These are phyloP conservation scores for Holcopasites calliopsidis DNA, from an alignment of 1,140 invertebrate genomes.

Conservation along the genomic window DNA sequence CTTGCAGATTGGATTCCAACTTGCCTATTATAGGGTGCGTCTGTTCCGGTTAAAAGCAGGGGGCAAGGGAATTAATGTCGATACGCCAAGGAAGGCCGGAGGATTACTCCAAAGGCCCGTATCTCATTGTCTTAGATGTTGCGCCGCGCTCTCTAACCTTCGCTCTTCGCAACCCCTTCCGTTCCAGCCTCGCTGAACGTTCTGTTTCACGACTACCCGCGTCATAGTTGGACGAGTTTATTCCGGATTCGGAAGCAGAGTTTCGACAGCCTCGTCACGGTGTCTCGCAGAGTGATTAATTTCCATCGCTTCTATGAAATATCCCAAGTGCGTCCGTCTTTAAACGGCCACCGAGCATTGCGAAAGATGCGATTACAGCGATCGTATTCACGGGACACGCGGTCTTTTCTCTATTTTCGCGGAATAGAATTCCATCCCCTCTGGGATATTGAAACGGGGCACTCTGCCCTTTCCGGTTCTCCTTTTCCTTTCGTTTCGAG, in stretches of 20 bases:
- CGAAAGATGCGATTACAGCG: conserved; percentile 5
- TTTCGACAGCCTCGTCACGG: not conserved
- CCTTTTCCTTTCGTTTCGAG: conserved; percentile 18
- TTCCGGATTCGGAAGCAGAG: not conserved
- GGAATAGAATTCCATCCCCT: not conserved
- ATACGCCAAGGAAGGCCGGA: conserved; percentile 76
- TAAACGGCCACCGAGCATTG: not conserved
- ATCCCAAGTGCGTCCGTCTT: too few relatives aligned
- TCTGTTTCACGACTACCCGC: not conserved
- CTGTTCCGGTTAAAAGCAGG: conserved; percentile 80
- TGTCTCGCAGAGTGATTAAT: conserved; percentile 13
- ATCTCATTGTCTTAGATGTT: conserved; percentile 71
- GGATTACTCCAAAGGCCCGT: conserved; percentile 76
- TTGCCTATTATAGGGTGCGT: conserved; percentile 81
- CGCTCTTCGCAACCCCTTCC: conserved; percentile 12
- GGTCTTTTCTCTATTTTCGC: not conserved
- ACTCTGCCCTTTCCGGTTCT: conserved; percentile 8
- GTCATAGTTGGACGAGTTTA: conserved; percentile 40
- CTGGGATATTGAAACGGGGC: not conserved
- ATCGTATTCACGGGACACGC: not conserved
- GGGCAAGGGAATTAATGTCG: conserved; percentile 80
- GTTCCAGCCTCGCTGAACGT: not conserved
- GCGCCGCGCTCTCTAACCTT: conserved; percentile 51
- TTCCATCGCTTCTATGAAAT: not conserved
- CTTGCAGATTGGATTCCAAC: conserved; percentile 81